Conservation (phyloP, 2,888 invertebrate genomes). For the Trichopoda pennipes region DNA sequence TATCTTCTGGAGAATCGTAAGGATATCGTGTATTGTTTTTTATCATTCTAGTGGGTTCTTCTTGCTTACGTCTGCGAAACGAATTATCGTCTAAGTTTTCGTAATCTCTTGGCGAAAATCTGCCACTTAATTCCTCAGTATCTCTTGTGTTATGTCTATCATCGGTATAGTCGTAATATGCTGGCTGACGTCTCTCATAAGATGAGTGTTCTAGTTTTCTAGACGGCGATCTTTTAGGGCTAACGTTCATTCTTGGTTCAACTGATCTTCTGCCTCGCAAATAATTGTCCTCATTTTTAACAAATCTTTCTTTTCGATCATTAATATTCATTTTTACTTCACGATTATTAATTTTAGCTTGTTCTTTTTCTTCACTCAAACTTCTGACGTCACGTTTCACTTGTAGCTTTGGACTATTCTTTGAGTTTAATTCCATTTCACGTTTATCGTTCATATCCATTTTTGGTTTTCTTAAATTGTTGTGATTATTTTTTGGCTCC, state of each 20-base stretch:
- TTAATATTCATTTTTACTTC: conserved; percentile 11
- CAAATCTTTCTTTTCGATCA: conserved; percentile 16
- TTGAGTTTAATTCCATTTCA: conserved; percentile 77
- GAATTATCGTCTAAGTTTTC: conserved; percentile 45
- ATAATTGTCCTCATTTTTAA: conserved; percentile 5
- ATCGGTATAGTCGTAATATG: conserved; percentile 32
- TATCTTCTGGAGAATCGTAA: conserved; percentile 9
- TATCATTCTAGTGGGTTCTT: conserved; percentile 33
- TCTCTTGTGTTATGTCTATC: conserved; percentile 9
- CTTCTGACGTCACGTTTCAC: conserved; percentile 75
- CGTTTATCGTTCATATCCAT: conserved; percentile 79
- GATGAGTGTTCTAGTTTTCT: conserved; percentile 17
- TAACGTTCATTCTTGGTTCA: conserved; percentile 38
- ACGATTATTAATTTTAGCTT: conserved; percentile 54
- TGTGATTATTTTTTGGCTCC: conserved; percentile 68
- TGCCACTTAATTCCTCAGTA: not conserved
- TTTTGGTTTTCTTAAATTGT: conserved; percentile 74
- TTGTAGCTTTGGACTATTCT: conserved; percentile 79
- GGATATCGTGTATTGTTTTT: conserved; percentile 32
- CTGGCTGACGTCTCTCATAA: conserved; percentile 9
- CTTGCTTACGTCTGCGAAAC: conserved; percentile 8
- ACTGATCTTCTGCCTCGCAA: conserved; percentile 25
- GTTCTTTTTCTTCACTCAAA: conserved; percentile 69
- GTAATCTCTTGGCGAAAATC: conserved; percentile 15
- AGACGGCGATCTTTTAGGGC: conserved; percentile 23